Base-by-base conservation (phyloP, 1,140 invertebrate species). In the Temnothorax nylanderi region DNA sequence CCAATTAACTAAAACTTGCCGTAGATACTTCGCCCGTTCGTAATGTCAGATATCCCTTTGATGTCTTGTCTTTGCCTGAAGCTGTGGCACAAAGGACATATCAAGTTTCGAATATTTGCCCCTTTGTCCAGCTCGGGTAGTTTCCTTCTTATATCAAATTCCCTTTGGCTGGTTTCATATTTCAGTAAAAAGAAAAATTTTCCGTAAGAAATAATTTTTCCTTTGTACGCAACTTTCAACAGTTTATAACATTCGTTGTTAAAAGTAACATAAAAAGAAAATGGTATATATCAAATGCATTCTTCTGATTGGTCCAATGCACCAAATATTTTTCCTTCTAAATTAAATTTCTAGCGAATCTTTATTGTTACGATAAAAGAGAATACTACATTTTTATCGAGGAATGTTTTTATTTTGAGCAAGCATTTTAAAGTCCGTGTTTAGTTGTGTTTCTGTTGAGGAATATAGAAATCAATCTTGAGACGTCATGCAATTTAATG, bases 41-140 rank as follows among this genome's bases (percentile, higher is more conserved):
- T 69, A 80, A 80, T 67, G 76, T 67, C 44, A 65, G 44, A 80
- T 80, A 80, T 80, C 13, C 13, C 44, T 78, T 78, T 78, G 58
- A 78, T 49, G 32, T 54, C 62, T 80, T 69, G 62, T 51, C 44
- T 80, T 80, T 69, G 62, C 60, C 32, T 7, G 47, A 80, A 80
- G 62, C 62, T 69, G 62, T 34, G 62, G n/a, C 77, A 67, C 44
- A 69, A 80, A 69, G 58, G 58, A 49, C 76, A 80, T 80, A 80
- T 80, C 62, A 80, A 80, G 44, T 80, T 80, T 80, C 77, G 44
- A 80, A 80, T 80, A 80, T 80, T 80, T 80, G 77, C 60, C 32
- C 62, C 62, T 80, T 80, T 80, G 62, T 80, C 77, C 77, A 69
- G 77, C n/a, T 21, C 18, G 47, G 62, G 64, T 80, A 67, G 76